Conservation (phyloP, 2,113 vertebrate species). For the Amazona vittata region DNA sequence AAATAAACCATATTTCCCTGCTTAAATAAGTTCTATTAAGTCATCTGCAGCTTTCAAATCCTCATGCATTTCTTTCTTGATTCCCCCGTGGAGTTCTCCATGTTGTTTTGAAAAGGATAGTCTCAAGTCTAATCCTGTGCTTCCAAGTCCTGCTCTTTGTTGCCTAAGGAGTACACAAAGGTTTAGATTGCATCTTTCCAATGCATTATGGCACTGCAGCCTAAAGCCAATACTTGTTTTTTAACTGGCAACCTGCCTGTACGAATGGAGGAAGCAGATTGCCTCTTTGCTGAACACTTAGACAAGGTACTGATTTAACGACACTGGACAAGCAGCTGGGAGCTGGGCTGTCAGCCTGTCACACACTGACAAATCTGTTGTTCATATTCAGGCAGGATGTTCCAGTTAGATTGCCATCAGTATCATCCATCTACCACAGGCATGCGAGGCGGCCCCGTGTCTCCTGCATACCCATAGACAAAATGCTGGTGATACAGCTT, state of each 20-base stretch:
- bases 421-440: constrained; percentile 69
- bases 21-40: constrained; percentile 12
- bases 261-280: constrained; percentile 80
- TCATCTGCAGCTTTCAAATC: not conserved
- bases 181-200: constrained; percentile 75
- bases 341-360: constrained; percentile 94
- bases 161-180: constrained; percentile 67
- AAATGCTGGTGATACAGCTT: constrained; percentile 13
- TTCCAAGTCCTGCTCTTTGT: constrained; percentile 62
- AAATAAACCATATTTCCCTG: not conserved
- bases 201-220: constrained; percentile 78
- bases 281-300: constrained; percentile 82
- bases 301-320: constrained; percentile 90
- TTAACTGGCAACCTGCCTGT: constrained; percentile 81
- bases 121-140: constrained; percentile 56
- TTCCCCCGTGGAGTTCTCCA: constrained; percentile 50
- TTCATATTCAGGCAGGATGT: constrained; percentile 88
- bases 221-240: constrained; percentile 78
- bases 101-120: constrained; percentile 68
- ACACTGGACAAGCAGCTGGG: constrained; percentile 95
- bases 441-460: not conserved
- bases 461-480: constrained; percentile 1
- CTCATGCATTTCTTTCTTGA: constrained; percentile 35
- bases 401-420: constrained; percentile 72
- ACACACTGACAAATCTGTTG: constrained; percentile 95